These are phyloP conservation scores for Anthoptus insignis DNA, from an alignment of 2,888 invertebrate genomes.

Conservation along the genomic window DNA sequence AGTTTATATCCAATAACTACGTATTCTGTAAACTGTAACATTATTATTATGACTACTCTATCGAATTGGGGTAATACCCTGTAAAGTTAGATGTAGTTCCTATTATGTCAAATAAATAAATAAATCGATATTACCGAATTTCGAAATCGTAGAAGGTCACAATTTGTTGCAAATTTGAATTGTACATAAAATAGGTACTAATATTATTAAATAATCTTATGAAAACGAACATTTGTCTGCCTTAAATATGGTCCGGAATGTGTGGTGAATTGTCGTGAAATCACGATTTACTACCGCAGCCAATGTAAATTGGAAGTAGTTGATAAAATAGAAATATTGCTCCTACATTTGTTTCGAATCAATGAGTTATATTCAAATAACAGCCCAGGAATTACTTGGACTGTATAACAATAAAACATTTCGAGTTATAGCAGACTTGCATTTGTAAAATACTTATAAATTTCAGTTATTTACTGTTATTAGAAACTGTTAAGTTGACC, in stretches of 20 bases:
- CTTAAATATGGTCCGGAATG: conserved; percentile 20
- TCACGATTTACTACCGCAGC: conserved; percentile 29
- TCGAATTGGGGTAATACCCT: too few species aligned
- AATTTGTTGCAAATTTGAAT: background rate
- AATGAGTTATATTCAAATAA: conserved; percentile 34
- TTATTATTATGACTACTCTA: too few species aligned
- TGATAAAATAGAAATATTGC: conserved; percentile 37
- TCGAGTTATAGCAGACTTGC: conserved; percentile 7
- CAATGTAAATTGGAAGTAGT: conserved; percentile 28
- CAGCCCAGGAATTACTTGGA: conserved; percentile 7
- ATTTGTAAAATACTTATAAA: background rate
- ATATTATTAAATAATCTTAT: background rate
- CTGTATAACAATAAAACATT: conserved; percentile 18
- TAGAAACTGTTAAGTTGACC: background rate
- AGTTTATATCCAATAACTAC: too few species aligned
- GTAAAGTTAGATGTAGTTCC: too few species aligned
- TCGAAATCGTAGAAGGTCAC: background rate
- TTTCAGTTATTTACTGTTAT: background rate
- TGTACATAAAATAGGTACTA: background rate
- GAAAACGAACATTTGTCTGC: conserved; percentile 5
- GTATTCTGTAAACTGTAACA: too few species aligned
- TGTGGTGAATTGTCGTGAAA: conserved; percentile 36
- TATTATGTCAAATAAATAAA: background rate
- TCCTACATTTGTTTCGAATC: conserved; percentile 29
- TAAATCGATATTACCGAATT: background rate